A percentile compares a stretch with the other conserved stretches of the same genome.
Conservation (phyloP, 2,113 vertebrate species). For the Pteropus alecto region DNA sequence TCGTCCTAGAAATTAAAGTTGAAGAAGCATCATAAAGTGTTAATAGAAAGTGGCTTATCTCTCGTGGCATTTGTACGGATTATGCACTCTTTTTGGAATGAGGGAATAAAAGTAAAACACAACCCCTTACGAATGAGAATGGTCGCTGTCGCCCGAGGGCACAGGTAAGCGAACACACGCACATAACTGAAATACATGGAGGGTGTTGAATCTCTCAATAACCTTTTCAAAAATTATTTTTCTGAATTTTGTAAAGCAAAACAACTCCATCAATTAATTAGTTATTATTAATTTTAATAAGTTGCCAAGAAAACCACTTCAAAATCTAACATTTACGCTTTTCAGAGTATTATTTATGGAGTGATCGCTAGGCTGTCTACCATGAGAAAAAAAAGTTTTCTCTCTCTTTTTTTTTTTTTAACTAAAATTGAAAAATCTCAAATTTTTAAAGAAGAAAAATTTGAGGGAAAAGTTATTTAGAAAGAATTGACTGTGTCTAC, state of each 20-base stretch:
- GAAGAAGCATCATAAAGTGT: not conserved
- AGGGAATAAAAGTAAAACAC: not conserved
- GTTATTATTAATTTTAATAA: not conserved
- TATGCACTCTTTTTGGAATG: not conserved
- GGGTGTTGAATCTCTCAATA: not conserved
- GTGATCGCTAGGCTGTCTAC: not conserved
- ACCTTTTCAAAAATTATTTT: not conserved
- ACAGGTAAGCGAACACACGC: not conserved
- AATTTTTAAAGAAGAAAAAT: not conserved
- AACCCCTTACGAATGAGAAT: not conserved
- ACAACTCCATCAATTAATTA: not conserved
- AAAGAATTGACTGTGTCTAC: not conserved
- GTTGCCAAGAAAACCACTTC: not conserved
- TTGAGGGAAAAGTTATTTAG: not conserved
- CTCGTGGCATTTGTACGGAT: not conserved
- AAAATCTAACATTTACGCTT: not conserved
- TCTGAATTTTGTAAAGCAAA: not conserved
- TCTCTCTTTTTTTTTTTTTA: not conserved
- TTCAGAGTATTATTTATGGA: not conserved
- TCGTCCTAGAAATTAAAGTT: not conserved
- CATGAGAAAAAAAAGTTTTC: not conserved
- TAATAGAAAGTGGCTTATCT: not conserved
- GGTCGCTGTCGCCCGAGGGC: not conserved
- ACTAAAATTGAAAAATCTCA: not conserved
- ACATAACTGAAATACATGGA: not conserved